These are phyloP conservation scores for Drosophila setifemur DNA, from an alignment of 1,140 invertebrate genomes.

Conservation along the genomic window DNA sequence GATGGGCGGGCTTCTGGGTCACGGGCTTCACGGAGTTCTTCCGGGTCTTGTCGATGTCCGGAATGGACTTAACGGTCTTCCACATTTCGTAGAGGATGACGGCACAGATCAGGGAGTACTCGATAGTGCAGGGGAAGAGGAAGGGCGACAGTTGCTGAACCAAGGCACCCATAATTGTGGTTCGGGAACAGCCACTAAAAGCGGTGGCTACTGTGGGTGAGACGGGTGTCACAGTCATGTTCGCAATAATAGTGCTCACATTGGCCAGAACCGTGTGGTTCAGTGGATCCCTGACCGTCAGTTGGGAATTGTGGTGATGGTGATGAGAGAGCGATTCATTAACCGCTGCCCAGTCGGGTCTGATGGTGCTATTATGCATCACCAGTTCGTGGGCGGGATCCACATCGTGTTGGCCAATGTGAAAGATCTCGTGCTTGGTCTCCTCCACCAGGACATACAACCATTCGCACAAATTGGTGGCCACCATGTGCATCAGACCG, in stretches of 20 bases:
- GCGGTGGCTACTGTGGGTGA: constrained; percentile 16
- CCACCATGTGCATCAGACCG: constrained; percentile 95
- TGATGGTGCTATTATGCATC: constrained; percentile 8
- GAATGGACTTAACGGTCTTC: constrained; percentile 85
- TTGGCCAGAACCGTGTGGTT: constrained; percentile 28
- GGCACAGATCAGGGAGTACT: constrained; percentile 92
- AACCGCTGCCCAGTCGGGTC: constrained; percentile 51
- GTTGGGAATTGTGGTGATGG: neutral
- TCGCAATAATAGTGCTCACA: constrained; percentile 34
- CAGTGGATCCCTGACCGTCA: constrained; percentile 4
- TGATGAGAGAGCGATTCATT: constrained; percentile 54
- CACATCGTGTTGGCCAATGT: constrained; percentile 81
- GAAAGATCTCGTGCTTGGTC: constrained; percentile 88
- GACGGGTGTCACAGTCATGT: constrained; percentile 18
- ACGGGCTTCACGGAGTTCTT: constrained; percentile 79
- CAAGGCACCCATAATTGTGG: constrained; percentile 87
- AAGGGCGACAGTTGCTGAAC: constrained; percentile 92
- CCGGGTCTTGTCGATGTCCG: constrained; percentile 70
- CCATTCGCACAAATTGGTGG: constrained; percentile 96
- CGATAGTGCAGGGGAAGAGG: constrained; percentile 94
- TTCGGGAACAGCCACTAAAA: constrained; percentile 82
- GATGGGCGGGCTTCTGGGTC: constrained; percentile 84
- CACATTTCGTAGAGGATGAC: constrained; percentile 94
- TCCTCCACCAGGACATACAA: constrained; percentile 93
- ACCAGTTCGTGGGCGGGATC: constrained; percentile 39